Conservation (phyloP, 2,888 invertebrate species). For the Drosophila differens region DNA sequence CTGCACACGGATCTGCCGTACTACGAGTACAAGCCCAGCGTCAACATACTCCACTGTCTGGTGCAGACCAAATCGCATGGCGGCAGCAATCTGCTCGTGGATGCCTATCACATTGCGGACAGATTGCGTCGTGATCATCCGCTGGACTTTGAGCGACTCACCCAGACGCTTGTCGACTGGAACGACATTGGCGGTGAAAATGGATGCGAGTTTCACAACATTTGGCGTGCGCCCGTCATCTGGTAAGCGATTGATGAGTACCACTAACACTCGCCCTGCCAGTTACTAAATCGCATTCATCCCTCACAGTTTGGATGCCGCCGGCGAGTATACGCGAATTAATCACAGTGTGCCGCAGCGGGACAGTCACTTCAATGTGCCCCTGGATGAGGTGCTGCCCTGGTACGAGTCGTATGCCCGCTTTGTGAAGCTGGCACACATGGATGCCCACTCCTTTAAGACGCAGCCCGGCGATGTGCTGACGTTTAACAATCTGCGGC, state of each 20-base stretch:
- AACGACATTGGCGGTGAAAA: constrained; percentile 89
- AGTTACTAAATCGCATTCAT: not conserved
- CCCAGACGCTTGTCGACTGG: constrained; percentile 89
- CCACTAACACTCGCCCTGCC: not conserved
- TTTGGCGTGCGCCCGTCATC: constrained; percentile 88
- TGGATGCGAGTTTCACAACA: constrained; percentile 88
- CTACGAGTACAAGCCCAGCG: constrained; percentile 91
- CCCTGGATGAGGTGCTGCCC: constrained; percentile 87
- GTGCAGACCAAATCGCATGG: constrained; percentile 88
- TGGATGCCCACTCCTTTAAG: constrained; percentile 88
- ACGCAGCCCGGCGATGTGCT: constrained; percentile 89
- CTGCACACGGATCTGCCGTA: constrained; percentile 92
- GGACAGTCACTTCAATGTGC: constrained; percentile 88
- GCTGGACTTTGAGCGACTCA: constrained; percentile 87
- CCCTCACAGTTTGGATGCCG: constrained; percentile 77
- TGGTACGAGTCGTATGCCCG: constrained; percentile 90
- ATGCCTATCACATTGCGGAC: constrained; percentile 89
- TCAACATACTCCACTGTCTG: constrained; percentile 90
- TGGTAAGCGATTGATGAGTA: constrained; percentile 84
- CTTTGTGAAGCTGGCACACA: constrained; percentile 88
- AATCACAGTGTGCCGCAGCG: constrained; percentile 92
- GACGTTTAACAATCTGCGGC: constrained; percentile 90
- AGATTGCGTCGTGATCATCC: constrained; percentile 87
- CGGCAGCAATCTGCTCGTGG: constrained; percentile 89
- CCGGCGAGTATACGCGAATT: constrained; percentile 87